phyloP scores from a whole-genome alignment of 2,888 invertebrate genomes.

The Heliconius sara region DNA sequence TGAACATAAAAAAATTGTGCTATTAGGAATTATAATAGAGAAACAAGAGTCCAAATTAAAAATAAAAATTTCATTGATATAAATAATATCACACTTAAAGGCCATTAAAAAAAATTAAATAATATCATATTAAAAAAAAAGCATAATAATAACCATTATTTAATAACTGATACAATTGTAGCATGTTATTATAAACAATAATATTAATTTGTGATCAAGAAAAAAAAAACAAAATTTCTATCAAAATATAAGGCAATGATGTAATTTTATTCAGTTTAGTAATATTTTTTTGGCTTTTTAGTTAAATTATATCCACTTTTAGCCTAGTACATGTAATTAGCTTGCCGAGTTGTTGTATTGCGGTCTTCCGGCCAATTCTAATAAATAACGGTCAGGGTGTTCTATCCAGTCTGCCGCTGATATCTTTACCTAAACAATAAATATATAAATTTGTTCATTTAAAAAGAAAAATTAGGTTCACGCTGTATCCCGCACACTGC shows the following conservation, averaged over 20 bases:
- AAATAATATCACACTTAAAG: conserved; percentile 19
- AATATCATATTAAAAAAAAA: conserved; percentile 1
- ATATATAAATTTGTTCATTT: too few species aligned
- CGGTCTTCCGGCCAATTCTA: conserved; percentile 93
- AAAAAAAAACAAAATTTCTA: background rate
- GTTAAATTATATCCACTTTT: background rate
- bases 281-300: conserved; percentile 7
- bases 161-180: background rate
- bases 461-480: too few species aligned
- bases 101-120: conserved; percentile 11
- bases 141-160: background rate
- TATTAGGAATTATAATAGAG: background rate
- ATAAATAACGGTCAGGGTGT: conserved; percentile 94
- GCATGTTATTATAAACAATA: background rate
- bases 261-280: background rate
- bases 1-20: background rate
- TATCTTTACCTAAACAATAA: conserved; percentile 88
- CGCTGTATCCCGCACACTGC: too few species aligned
- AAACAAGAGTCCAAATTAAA: background rate
- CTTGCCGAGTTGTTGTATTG: conserved; percentile 89
- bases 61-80: background rate
- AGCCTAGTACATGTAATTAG: conserved; percentile 55
- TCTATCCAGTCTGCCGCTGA: conserved; percentile 97
- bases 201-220: background rate
- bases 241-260: background rate